Evolutionary conservation across 1,140 invertebrate species (phyloP), one percentile per base, ranked within the genome.

Genomic region (Drusus annulatus): DNA sequence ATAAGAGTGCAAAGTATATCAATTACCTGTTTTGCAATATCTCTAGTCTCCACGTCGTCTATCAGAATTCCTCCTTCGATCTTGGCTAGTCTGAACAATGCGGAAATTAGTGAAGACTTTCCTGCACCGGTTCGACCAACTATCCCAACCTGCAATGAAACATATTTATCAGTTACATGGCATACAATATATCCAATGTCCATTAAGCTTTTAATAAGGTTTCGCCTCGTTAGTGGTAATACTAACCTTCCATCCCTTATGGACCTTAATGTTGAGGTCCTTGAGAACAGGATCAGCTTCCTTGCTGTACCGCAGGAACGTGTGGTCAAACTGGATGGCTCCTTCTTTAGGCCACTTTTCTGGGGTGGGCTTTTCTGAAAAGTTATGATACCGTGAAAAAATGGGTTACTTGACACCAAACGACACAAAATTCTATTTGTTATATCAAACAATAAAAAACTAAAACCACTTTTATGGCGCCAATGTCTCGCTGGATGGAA

Each of bases 81-180:
- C 81, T 91, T 90, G 17, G 90, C 89, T 80, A 97, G 84, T 60
- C 95, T 90, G 84, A 96, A 96, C 0, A 97, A 86, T 2, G 94
- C 93, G 8, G 92, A 87, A 58, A 96, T 94, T 1, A 97, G 86
- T 0, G 96, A 96, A 0, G 95, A 95, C 87, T 97, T 97, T 31
- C 96, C 96, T 71, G 96, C 95, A 0, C 96, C 96, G 10, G 94
- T 95, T 84, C 94, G 87, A 6, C 95, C 95, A 60, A 95, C 94
- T 80, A 96, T 94, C 7, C 94, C 93, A 73, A 95, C 90, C 91
- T 93, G 19, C 83, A 73, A 78, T 15, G 6, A 79, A 65, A 23
- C n/a, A 60, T 60, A 60, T 21, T 5, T 15, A 16, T 63, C n/a
- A 56, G 7, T 56, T 10, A 56, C n/a, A 17, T 5, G 54, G 4